Conservation (phyloP, 2,113 vertebrate species). For the Anarhynchus alexandrinus region DNA sequence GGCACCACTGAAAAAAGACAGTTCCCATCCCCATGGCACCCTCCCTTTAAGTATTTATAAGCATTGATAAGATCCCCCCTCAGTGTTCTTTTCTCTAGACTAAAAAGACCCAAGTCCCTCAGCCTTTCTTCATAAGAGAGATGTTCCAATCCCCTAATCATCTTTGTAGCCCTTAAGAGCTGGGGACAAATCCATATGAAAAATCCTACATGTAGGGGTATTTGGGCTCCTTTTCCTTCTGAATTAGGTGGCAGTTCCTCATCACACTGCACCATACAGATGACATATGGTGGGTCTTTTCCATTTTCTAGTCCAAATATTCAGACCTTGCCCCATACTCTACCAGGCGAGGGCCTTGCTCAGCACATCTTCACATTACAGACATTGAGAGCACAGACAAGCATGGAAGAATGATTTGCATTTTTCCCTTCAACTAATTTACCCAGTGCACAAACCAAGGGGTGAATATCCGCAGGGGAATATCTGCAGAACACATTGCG, state of each 20-base stretch:
- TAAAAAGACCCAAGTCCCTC: no score
- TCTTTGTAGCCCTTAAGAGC: no score
- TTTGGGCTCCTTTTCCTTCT: neutral
- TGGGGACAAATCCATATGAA: neutral
- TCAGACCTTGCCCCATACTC: neutral
- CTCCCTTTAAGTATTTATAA: no score
- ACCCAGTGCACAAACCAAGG: neutral
- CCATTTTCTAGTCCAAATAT: neutral
- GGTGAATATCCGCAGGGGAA: neutral
- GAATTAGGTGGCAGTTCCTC: neutral
- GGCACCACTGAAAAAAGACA: no score
- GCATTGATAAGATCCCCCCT: no score
- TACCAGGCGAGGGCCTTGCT: accelerated
- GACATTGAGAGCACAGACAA: neutral
- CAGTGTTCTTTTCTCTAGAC: no score
- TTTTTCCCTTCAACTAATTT: neutral
- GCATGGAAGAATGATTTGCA: neutral
- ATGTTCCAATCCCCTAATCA: no score
- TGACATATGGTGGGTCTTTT: neutral
- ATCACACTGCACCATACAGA: neutral
- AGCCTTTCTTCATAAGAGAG: no score
- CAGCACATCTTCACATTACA: neutral
- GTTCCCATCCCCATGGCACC: no score
- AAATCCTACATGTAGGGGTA: neutral
- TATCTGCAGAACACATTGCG: neutral